phyloP scores from a whole-genome alignment of 2,113 vertebrate genomes.

The Gorsachius goisagi region DNA sequence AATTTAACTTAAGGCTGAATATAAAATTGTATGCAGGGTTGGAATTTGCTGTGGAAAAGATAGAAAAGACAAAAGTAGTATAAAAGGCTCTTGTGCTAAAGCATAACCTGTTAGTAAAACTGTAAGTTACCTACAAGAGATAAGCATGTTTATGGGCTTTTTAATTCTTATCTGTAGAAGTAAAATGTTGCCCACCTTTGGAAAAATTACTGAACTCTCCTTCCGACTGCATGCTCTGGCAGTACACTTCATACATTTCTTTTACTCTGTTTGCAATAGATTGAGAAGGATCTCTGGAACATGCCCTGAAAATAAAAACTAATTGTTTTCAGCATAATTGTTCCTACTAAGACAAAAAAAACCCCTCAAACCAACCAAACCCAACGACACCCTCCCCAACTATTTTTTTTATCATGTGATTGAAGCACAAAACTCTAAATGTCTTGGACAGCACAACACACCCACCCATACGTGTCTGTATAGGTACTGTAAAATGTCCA shows the following conservation, averaged over 20 bases:
- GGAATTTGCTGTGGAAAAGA: background rate
- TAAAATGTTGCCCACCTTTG: constrained; percentile 75
- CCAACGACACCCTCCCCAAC: background rate
- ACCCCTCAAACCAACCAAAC: background rate
- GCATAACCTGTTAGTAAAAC: background rate
- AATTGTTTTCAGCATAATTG: background rate
- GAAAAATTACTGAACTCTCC: constrained; percentile 68
- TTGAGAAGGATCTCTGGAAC: constrained; percentile 88
- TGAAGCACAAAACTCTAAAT: background rate
- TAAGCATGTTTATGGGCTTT: background rate
- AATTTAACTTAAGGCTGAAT: background rate
- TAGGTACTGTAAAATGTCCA: background rate
- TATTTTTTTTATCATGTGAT: background rate
- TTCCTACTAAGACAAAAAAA: background rate
- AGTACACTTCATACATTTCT: constrained; percentile 87
- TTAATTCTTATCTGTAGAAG: background rate
- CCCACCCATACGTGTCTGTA: background rate
- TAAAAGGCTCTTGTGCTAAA: background rate
- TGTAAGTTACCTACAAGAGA: background rate
- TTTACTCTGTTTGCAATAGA: constrained; percentile 83
- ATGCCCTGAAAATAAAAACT: constrained; percentile 73
- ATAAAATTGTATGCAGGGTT: background rate
- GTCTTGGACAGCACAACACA: background rate
- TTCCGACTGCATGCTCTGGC: constrained; percentile 71
- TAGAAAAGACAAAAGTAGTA: background rate